Evolutionary conservation across 1,140 invertebrate species (phyloP), one percentile per base, ranked within the genome.

Genomic region (Archivesica marissinica): DNA sequence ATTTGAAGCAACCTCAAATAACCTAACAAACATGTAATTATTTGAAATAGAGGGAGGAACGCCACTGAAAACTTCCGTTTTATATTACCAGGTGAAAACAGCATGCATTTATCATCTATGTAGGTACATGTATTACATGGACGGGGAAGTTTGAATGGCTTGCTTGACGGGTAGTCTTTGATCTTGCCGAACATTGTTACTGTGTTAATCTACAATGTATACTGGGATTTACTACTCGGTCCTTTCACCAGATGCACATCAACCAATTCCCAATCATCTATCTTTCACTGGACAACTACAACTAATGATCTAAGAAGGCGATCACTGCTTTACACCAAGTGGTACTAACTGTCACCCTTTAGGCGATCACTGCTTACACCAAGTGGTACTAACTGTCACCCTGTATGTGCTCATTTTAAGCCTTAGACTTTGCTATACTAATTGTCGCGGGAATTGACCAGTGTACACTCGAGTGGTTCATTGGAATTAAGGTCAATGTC

Each of bases 71-170:
- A 59, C 56, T 78, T 11, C 35, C 54, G 56, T 39, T 41, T 78
- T 39, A 47, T 15, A 44, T 78, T 78, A 78, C 76, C 35, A 64
- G 52, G 76, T 78, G 76, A 78, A 78, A 78, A 78, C 76, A 78
- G 76, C 54, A 33, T 35, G 52, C 39, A 25, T 52, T 75, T 52
- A 52, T 54, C 47, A 59, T 44, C 41, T 39, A 44, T 78, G 64
- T 80, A 80, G 64, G 78, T 80, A 80, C 68, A 80, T 30, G 33
- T 47, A 39, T 80, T 80, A 35, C 50, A 80, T 41, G 59, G 59
- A 54, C 44, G 7, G 20, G 38, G 9, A n/a, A 13, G 33, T 47
- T 47, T 52, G 59, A 70, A 80, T 80, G 35, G 17, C 11, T 30
- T 15, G 39, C 59, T 33, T 39, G 41, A 64, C 64, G 25, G 47